phyloP scores from a whole-genome alignment of 53 echinoderm and acorn worm genomes.

The Apostichopus leukothele region DNA sequence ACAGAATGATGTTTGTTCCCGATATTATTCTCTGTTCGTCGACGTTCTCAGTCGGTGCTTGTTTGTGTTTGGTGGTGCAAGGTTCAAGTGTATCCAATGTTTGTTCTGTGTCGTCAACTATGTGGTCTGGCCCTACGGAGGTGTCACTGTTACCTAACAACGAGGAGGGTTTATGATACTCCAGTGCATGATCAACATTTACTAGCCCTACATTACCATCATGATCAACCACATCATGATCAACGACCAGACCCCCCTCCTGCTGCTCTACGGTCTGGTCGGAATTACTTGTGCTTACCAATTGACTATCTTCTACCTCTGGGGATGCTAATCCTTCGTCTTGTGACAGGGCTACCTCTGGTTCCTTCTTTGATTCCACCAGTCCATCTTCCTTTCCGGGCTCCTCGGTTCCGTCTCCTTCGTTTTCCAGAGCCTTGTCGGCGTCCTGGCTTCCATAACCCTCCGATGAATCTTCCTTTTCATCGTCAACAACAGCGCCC shows the following conservation, averaged over 20 bases:
- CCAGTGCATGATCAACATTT: conserved; percentile 24
- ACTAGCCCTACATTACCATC: conserved; percentile 32
- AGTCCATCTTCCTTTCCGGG: neutral
- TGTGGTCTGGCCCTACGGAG: neutral
- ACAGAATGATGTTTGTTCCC: conserved; percentile 31
- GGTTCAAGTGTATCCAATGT: conserved; percentile 37
- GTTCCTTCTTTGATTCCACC: neutral
- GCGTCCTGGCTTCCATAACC: conserved; percentile 37
- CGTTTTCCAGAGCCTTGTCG: conserved; percentile 23
- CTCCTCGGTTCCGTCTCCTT: neutral
- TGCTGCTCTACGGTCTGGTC: neutral
- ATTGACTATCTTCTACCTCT: conserved; percentile 18
- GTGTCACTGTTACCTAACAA: neutral
- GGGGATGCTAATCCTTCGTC: conserved; percentile 39
- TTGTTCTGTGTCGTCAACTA: conserved; percentile 24
- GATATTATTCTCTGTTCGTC: neutral
- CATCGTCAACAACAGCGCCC: neutral
- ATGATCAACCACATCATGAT: neutral
- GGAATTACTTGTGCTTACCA: conserved; percentile 43
- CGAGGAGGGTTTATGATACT: neutral
- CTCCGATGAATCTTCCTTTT: conserved; percentile 38
- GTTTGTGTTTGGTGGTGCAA: conserved; percentile 6
- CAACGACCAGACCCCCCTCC: conserved; percentile 3
- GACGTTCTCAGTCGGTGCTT: neutral
- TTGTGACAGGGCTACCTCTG: conserved; percentile 15